A percentile compares a stretch with the other conserved stretches of the same genome.
Conservation (phyloP, 2,113 vertebrate species). For the Triplophysa dalaica region DNA sequence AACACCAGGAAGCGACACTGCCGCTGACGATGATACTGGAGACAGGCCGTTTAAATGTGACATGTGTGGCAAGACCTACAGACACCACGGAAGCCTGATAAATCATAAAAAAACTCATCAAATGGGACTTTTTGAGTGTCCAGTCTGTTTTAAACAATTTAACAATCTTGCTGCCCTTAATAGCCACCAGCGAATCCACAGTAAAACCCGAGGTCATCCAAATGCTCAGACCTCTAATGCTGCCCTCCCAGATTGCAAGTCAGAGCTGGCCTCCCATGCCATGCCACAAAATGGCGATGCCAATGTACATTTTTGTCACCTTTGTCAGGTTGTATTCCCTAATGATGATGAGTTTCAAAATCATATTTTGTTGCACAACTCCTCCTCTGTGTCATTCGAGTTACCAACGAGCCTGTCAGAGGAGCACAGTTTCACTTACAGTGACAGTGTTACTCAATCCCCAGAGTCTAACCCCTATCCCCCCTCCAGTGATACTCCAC, state of each 20-base stretch:
- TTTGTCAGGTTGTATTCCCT: conserved; percentile 73
- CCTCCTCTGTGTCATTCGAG: conserved; percentile 68
- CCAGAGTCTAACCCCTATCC: conserved; percentile 67
- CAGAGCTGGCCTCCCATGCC: conserved; percentile 53
- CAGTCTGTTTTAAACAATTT: conserved; percentile 82
- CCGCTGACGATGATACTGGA: conserved; percentile 52
- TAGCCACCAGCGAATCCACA: conserved; percentile 84
- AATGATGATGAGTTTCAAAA: conserved; percentile 74
- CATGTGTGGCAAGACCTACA: conserved; percentile 84
- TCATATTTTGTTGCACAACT: conserved; percentile 78
- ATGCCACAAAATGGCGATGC: conserved; percentile 63
- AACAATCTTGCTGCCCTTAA: conserved; percentile 85
- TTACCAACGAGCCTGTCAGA: conserved; percentile 61
- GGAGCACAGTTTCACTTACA: conserved; percentile 61
- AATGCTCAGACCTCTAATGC: conserved; percentile 41
- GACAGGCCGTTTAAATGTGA: conserved; percentile 76
- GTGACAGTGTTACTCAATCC: conserved; percentile 62
- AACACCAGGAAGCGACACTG: conserved; percentile 51
- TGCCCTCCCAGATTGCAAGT: conserved; percentile 42
- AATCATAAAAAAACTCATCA: conserved; percentile 89
- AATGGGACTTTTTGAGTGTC: conserved; percentile 83
- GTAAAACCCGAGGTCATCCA: conserved; percentile 61
- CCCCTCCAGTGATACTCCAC: conserved; percentile 72
- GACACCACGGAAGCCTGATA: conserved; percentile 85
- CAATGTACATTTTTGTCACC: conserved; percentile 71